Evolutionary conservation across 2,113 vertebrate genomes (phyloP).

Genomic region (Sebastes schlegelii): DNA sequence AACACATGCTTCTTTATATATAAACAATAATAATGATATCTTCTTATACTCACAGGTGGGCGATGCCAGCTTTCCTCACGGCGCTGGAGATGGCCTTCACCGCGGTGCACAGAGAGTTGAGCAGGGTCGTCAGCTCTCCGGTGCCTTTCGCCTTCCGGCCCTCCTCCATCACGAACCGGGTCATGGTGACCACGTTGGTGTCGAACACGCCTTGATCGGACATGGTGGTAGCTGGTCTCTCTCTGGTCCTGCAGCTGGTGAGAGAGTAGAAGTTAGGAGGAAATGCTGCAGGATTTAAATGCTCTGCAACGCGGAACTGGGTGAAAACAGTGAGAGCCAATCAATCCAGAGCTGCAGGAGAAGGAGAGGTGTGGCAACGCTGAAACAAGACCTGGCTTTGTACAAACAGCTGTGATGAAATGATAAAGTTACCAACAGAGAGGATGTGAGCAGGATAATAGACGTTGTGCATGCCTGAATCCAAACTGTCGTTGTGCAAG

Average conservation of each 20-base stretch:
- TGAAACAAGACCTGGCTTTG: slow-evolving; percentile 37
- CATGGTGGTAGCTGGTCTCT: slow-evolving; percentile 76
- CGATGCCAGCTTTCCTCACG: slow-evolving; percentile 95
- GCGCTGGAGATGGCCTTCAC: slow-evolving; percentile 95
- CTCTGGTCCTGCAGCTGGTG: slow-evolving; percentile 8
- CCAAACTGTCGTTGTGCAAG: not conserved
- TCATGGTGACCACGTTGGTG: slow-evolving; percentile 93
- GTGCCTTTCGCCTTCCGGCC: slow-evolving; percentile 90
- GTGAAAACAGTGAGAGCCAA: too few relatives aligned
- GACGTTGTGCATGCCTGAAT: slow-evolving; percentile 8
- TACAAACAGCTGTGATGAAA: slow-evolving; percentile 33
- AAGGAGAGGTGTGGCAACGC: slow-evolving; percentile 54
- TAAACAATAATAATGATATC: too few relatives aligned
- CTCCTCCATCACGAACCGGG: slow-evolving; percentile 94
- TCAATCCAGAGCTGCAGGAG: not conserved
- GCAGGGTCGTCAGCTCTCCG: slow-evolving; percentile 93
- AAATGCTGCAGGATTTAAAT: slow-evolving; percentile 57
- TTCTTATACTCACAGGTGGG: slow-evolving; percentile 88
- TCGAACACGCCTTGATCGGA: slow-evolving; percentile 89
- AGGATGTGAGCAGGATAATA: slow-evolving; percentile 62
- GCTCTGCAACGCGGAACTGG: slow-evolving; percentile 30
- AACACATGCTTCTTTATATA: too few relatives aligned
- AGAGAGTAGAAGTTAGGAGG: slow-evolving; percentile 4
- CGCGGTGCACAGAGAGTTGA: slow-evolving; percentile 92
- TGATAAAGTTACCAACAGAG: slow-evolving; percentile 23